Conservation (phyloP, 1,140 invertebrate species). For the Drosophila takahashii region DNA sequence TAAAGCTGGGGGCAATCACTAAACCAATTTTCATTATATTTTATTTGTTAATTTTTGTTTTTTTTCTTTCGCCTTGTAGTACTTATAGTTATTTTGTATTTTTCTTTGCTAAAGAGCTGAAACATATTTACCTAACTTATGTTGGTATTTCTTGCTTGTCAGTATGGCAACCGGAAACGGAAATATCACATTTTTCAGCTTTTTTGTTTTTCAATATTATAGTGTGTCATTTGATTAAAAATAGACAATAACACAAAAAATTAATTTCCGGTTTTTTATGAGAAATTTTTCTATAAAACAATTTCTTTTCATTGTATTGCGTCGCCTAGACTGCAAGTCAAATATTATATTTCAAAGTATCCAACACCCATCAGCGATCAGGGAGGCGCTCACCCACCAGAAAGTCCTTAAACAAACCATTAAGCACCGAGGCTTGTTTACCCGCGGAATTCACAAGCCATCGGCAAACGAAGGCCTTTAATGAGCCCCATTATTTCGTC, state of each 20-base stretch:
- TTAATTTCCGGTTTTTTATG: too few species aligned
- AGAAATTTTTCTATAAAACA: too few species aligned
- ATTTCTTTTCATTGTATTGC: background rate
- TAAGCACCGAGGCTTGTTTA: conserved; percentile 39
- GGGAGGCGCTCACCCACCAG: conserved; percentile 20
- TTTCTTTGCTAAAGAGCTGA: too few species aligned
- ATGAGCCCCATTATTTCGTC: conserved; percentile 56
- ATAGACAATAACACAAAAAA: too few species aligned
- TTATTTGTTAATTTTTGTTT: too few species aligned
- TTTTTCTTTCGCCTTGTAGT: too few species aligned
- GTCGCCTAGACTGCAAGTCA: background rate
- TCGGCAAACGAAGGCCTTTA: conserved; percentile 37
- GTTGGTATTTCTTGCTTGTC: background rate
- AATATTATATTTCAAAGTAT: conserved; percentile 23
- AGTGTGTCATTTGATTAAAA: too few species aligned
- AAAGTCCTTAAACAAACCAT: conserved; percentile 48
- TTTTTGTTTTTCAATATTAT: background rate
- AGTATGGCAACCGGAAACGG: conserved; percentile 2
- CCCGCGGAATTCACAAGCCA: conserved; percentile 1
- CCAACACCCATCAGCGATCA: conserved; percentile 23
- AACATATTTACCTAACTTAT: background rate
- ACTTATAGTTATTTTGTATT: too few species aligned
- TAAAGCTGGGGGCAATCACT: background rate
- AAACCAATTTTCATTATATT: background rate
- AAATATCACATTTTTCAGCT: background rate